Conservation (phyloP, 2,797 vertebrate genomes). For the Psittacula echo region DNA sequence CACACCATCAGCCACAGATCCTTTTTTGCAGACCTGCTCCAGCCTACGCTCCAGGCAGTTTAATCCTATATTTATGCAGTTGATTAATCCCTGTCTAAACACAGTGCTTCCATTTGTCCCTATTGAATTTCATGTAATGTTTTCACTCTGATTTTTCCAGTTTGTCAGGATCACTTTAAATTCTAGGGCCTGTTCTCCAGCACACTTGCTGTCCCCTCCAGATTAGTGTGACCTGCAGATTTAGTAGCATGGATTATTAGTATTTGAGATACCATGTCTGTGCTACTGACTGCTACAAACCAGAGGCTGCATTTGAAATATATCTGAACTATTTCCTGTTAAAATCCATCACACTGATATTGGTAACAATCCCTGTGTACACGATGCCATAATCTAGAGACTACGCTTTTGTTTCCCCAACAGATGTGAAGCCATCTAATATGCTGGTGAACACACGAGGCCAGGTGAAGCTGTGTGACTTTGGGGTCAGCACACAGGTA, state of each 20-base stretch:
- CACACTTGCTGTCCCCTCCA: not conserved
- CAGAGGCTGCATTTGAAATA: not conserved
- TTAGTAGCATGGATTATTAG: not conserved
- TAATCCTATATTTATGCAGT: not conserved
- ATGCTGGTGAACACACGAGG: constrained; percentile 97
- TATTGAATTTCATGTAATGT: not conserved
- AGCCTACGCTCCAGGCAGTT: not conserved
- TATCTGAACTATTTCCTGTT: not conserved
- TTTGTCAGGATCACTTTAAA: not conserved
- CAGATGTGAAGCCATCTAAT: constrained; percentile 98
- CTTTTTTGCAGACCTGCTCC: not conserved
- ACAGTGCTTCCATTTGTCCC: not conserved
- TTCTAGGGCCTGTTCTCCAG: not conserved
- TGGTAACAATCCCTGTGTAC: rapidly evolving
- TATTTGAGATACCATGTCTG: rapidly evolving
- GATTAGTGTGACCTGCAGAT: not conserved
- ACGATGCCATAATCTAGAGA: not conserved
- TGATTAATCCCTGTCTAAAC: not conserved
- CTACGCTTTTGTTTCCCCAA: not conserved
- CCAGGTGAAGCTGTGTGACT: constrained; percentile 98
- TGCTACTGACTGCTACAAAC: not conserved
- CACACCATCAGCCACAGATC: not conserved
- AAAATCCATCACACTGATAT: rapidly evolving
- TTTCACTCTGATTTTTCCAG: not conserved
- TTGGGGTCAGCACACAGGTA: constrained; percentile 98